Conservation (phyloP, 2,113 vertebrate species). For the Clupea harengus region DNA sequence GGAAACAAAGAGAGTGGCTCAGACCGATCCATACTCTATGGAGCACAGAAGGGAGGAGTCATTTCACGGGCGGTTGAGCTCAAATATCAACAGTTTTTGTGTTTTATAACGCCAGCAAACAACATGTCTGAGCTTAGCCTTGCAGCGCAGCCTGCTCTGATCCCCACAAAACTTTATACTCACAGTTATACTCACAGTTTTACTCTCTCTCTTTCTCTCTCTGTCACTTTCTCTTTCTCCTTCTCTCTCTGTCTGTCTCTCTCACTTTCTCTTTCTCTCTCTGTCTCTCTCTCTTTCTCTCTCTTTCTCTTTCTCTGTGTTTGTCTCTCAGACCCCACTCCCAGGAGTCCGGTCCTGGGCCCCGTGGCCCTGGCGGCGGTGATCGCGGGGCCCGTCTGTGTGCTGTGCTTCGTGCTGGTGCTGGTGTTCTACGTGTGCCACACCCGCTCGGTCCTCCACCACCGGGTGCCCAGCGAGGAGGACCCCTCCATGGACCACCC, state of each 20-base stretch:
- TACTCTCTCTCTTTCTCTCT: neutral
- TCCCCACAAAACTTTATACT: too few relatives aligned
- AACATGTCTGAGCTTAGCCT: too few relatives aligned
- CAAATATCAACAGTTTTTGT: too few relatives aligned
- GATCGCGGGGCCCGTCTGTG: slow-evolving; percentile 92
- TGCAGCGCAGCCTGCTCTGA: too few relatives aligned
- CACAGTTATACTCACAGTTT: too few relatives aligned
- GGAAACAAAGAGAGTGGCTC: too few relatives aligned
- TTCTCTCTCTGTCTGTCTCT: neutral
- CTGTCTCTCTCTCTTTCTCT: neutral
- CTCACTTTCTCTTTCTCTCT: slow-evolving; percentile 13
- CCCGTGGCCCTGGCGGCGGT: slow-evolving; percentile 91
- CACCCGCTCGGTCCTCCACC: slow-evolving; percentile 86
- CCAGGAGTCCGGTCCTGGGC: slow-evolving; percentile 70
- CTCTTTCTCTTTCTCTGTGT: neutral
- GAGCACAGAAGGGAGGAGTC: too few relatives aligned
- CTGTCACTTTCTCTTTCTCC: too few relatives aligned
- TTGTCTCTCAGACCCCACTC: slow-evolving; percentile 45
- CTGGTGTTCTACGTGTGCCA: slow-evolving; percentile 92
- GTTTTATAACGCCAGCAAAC: too few relatives aligned
- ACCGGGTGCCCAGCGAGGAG: slow-evolving; percentile 94
- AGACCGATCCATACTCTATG: too few relatives aligned
- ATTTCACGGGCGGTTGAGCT: too few relatives aligned
- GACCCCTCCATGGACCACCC: slow-evolving; percentile 92
- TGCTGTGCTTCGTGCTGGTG: slow-evolving; percentile 91